Evolutionary conservation across 2,797 vertebrate genomes (phyloP).

Genomic region (Tragopan temminckii): DNA sequence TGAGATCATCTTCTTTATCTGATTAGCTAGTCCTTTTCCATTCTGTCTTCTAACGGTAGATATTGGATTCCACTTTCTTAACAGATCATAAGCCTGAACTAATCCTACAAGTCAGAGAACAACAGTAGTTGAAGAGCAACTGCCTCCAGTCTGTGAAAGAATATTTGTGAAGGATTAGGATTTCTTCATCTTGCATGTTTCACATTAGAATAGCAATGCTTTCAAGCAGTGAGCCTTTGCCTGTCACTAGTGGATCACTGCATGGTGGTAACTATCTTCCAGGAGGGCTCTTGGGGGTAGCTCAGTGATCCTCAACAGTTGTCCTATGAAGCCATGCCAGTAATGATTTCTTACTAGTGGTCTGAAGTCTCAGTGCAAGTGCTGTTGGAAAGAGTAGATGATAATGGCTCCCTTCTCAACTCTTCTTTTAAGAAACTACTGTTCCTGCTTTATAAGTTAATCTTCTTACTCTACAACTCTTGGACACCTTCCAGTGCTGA

Average conservation of each 20-base stretch:
- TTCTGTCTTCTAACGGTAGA: background rate
- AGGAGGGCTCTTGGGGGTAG: background rate
- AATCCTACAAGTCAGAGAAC: background rate
- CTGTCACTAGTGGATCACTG: background rate
- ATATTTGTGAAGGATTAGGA: background rate
- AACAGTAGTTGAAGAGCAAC: background rate
- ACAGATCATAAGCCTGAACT: background rate
- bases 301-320: background rate
- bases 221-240: background rate
- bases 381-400: background rate
- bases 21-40: background rate
- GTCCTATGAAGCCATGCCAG: background rate
- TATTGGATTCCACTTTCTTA: background rate
- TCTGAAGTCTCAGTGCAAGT: background rate
- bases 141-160: background rate
- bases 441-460: background rate
- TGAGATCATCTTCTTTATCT: background rate
- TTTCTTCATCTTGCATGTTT: background rate
- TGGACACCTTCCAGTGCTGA: background rate
- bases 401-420: background rate
- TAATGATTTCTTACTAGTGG: background rate
- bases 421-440: background rate
- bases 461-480: background rate
- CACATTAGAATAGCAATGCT: background rate
- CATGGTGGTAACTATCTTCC: background rate